phyloP scores from a whole-genome alignment of 2,113 vertebrate genomes.

The Sisor rabdophorus region DNA sequence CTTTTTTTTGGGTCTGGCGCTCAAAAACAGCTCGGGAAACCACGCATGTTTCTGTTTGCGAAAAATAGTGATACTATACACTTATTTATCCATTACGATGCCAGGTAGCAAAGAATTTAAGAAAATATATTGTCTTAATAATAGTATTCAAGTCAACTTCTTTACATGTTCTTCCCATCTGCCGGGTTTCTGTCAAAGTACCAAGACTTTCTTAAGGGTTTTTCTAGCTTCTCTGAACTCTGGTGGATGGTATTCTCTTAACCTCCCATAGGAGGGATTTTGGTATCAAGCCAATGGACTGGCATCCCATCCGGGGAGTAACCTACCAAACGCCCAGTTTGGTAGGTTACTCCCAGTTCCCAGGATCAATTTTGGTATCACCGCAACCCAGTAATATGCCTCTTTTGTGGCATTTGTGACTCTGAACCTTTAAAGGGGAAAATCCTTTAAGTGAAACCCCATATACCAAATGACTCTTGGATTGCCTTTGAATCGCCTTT shows the following conservation, averaged over 20 bases:
- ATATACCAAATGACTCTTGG: not conserved
- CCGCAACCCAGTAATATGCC: not conserved
- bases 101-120: too few relatives aligned
- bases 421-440: not conserved
- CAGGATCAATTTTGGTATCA: not conserved
- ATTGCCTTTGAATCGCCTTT: too few relatives aligned
- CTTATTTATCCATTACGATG: too few relatives aligned
- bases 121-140: too few relatives aligned
- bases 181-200: too few relatives aligned
- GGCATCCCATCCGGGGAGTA: slow-evolving; percentile 3
- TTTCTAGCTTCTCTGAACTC: not conserved
- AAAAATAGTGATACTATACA: not conserved
- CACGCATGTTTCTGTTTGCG: not conserved
- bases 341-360: too few relatives aligned
- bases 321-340: not conserved
- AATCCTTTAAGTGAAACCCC: not conserved
- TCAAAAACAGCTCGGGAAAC: slow-evolving; percentile 21
- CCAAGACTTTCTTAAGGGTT: not conserved
- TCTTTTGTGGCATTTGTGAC: not conserved
- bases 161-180: too few relatives aligned
- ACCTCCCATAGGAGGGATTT: not conserved
- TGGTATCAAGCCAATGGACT: not conserved
- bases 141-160: too few relatives aligned
- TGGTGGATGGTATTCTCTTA: not conserved
- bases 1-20: slow-evolving; percentile 37